These are phyloP conservation scores for Dromas ardeola DNA, from an alignment of 2,113 vertebrate species.

Conservation along the genomic window DNA sequence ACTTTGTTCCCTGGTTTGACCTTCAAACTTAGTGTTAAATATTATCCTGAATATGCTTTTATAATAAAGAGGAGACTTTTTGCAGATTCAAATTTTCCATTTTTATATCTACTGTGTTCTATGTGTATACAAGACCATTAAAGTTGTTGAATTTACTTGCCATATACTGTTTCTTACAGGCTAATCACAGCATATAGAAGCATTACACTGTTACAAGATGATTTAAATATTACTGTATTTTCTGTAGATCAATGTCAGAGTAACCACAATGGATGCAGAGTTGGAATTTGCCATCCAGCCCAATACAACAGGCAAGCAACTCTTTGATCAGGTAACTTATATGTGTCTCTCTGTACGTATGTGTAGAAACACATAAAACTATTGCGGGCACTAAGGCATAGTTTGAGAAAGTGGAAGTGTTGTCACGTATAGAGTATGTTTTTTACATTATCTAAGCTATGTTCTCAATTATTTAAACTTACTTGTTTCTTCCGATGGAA, in stretches of 20 bases:
- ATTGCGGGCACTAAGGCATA: background rate
- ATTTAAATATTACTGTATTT: conserved; percentile 17
- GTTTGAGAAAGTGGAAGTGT: background rate
- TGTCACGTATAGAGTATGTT: background rate
- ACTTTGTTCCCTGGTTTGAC: background rate
- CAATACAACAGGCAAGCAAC: conserved; percentile 85
- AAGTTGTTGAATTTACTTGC: background rate
- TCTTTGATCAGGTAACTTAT: conserved; percentile 84
- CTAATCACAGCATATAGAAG: background rate
- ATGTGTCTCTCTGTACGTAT: background rate
- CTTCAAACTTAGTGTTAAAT: background rate
- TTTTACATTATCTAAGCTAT: background rate
- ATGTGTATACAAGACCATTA: background rate
- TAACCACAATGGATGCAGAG: conserved; percentile 87
- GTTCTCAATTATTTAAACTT: background rate
- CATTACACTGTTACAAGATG: background rate
- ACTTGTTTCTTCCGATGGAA: background rate
- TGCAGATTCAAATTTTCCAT: background rate
- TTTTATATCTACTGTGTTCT: background rate
- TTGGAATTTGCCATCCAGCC: conserved; percentile 87
- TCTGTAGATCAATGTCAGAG: conserved; percentile 83
- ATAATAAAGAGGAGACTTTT: background rate
- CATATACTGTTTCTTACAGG: background rate
- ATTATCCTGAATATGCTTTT: background rate
- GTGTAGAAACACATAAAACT: background rate